These are phyloP conservation scores for Cercopithecus mona DNA, from an alignment of 2,113 vertebrate genomes.

Conservation along the genomic window DNA sequence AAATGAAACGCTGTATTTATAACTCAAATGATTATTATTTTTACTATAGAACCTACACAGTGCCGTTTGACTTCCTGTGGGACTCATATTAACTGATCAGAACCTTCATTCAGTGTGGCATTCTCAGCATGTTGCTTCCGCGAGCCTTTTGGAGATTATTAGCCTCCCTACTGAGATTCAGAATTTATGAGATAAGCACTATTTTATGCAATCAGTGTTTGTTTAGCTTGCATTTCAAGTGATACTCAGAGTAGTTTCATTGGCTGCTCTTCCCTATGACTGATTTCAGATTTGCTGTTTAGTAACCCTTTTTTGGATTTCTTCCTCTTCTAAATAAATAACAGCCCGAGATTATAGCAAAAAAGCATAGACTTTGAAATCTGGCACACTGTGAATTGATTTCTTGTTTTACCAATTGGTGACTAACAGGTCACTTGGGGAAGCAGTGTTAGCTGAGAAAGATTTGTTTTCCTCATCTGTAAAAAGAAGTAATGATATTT, in stretches of 20 bases:
- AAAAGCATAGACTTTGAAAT: not conserved
- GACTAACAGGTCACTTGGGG: not conserved
- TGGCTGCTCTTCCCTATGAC: not conserved
- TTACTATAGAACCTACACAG: not conserved
- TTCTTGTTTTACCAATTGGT: not conserved
- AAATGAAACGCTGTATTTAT: not conserved
- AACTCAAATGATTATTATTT: not conserved
- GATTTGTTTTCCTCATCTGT: not conserved
- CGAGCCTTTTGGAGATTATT: not conserved
- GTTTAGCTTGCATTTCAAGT: not conserved
- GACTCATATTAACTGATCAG: not conserved
- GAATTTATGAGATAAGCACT: slow-evolving; percentile 18
- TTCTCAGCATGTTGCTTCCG: not conserved
- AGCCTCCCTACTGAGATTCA: not conserved
- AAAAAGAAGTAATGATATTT: not conserved
- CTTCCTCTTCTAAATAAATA: not conserved
- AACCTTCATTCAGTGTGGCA: not conserved
- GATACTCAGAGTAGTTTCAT: not conserved
- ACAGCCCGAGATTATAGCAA: not conserved
- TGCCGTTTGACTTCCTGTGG: not conserved
- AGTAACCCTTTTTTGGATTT: not conserved
- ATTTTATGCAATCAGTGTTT: not conserved
- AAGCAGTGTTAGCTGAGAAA: not conserved
- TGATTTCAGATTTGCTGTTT: not conserved
- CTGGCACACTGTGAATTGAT: not conserved